Conservation (phyloP, 2,113 vertebrate genomes). For the Centrocercus urophasianus region DNA sequence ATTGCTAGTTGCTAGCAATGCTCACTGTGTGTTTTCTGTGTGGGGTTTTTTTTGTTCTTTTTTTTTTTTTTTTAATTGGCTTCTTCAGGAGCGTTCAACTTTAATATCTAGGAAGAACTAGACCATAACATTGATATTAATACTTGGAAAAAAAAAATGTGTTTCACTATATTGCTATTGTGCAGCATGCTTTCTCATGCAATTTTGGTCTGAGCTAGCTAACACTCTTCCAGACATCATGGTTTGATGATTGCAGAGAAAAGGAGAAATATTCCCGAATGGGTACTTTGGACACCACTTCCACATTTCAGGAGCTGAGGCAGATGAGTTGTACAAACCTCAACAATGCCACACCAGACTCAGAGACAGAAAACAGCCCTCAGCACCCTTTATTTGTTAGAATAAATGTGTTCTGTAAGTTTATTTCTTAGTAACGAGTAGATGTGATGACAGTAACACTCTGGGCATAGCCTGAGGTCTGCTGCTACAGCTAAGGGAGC, state of each 20-base stretch:
- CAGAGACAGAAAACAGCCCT: rapidly evolving
- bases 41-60: neutral
- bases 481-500: neutral
- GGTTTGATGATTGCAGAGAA: neutral
- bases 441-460: neutral
- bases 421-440: neutral
- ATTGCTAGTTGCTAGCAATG: neutral
- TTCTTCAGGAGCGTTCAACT: neutral
- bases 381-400: neutral
- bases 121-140: neutral
- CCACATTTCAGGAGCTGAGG: neutral
- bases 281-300: neutral
- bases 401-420: neutral
- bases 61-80: neutral
- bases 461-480: neutral
- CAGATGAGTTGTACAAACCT: rapidly evolving
- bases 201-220: neutral
- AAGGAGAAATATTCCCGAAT: neutral
- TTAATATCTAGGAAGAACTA: neutral
- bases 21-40: neutral
- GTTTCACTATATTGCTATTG: neutral
- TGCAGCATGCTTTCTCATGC: neutral
- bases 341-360: neutral
- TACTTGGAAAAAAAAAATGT: neutral
- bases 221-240: neutral